Conservation (phyloP, 2,888 invertebrate species). For the Microctonus hyperodae region DNA sequence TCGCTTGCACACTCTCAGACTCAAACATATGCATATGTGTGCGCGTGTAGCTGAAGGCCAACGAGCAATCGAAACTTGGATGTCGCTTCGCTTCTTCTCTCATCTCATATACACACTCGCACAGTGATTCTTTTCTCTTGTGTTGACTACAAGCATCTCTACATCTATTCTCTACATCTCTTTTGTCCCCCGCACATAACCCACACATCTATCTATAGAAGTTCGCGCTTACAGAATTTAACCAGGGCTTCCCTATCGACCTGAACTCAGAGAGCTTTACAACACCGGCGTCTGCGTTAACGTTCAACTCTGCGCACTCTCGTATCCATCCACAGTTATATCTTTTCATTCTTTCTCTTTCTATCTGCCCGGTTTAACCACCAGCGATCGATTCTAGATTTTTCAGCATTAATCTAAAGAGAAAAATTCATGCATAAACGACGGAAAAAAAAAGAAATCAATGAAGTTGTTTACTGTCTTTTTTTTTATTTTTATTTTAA, state of each 20-base stretch:
- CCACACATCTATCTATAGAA: conserved; percentile 1
- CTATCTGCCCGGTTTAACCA: conserved; percentile 33
- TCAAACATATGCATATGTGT: conserved; percentile 12
- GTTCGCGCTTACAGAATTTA: conserved; percentile 49
- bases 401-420: conserved; percentile 44
- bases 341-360: conserved; percentile 26
- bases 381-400: conserved; percentile 61
- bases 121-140: not conserved
- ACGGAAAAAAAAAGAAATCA: not conserved
- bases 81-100: conserved; percentile 16
- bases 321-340: conserved; percentile 18
- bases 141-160: not conserved
- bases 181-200: not conserved
- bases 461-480: conserved; percentile 1
- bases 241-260: conserved; percentile 62
- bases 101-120: conserved; percentile 25
- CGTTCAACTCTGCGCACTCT: conserved; percentile 58
- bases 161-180: conserved; percentile 1
- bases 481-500: not conserved
- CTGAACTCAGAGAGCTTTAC: conserved; percentile 51
- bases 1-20: not conserved
- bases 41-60: not conserved
- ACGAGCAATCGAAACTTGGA: conserved; percentile 14
- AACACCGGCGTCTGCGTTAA: conserved; percentile 58
- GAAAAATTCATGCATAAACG: conserved; percentile 3